Evolutionary conservation across 2,888 invertebrate species (phyloP), one percentile per base, ranked within the genome.

Genomic region (Anarsia innoxiella): DNA sequence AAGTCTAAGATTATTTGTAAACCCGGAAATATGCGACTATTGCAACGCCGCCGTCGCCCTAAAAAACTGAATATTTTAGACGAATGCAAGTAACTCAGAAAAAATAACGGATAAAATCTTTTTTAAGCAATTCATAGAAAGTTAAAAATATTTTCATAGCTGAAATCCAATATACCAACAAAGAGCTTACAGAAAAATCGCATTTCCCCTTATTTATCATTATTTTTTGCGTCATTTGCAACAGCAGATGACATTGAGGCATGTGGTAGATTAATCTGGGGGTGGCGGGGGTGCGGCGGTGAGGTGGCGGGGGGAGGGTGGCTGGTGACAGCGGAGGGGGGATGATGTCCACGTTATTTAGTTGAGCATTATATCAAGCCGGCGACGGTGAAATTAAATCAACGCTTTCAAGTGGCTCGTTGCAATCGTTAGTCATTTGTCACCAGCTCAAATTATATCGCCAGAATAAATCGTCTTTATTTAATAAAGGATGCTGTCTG

Each of bases 251-350:
- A 75, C 75, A 62, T 69, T 75, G 76, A 77, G 60, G 67, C 64
- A 78, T 75, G 75, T 71, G 60, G 56, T 67, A 67, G 64, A 77
- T 76, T 76, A 76, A 75, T 74, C 70, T 67, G 54, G 52, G 49
- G 53, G 55, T 41, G 46, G 48, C 46, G 51, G 50, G 45, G 48
- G 46, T 49, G 46, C 28, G 41, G 41, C 44, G 33, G 36, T 42
- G 23, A 16, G 23, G 23, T 10, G 23, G 31, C 13, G 34, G 35
- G 37, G 41, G 25, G 44, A 35, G 38, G 41, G 30, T 43, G 44
- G 39, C 38, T 30, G 25, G 25, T 25, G 3, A 19, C 19, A 3
- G 8, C 19, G 8, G 19, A 3, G 42, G 51, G 48, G 50, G 35
- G 53, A 37, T 48, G 58, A 57, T 64, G 67, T 70, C 69, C 67